Percentiles rank a stretch among this genome's conserved stretches.
phyloP scores from a whole-genome alignment of 37 sponge, comb jelly and placozoan species.

The Haliclona indistincta region DNA sequence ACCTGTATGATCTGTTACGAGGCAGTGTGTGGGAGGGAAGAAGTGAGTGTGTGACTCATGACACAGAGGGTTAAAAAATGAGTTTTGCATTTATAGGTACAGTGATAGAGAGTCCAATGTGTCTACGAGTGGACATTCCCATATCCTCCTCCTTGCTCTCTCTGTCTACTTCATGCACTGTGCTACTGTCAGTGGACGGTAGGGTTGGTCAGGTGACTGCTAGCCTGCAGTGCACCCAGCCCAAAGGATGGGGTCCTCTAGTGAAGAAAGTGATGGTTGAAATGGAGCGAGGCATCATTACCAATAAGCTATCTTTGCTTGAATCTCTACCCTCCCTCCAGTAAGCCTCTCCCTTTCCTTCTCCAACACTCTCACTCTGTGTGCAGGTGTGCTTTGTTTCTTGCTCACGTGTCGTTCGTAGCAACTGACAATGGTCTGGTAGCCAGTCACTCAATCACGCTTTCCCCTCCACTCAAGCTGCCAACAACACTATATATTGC shows the following conservation, averaged over 20 bases:
- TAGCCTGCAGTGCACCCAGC: conserved; percentile 30
- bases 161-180: too few relatives aligned
- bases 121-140: conserved; percentile 19
- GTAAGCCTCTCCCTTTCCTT: conserved; percentile 35
- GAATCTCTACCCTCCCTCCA: conserved; percentile 36
- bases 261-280: conserved; percentile 33
- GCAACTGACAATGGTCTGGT: conserved; percentile 30
- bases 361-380: not conserved
- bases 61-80: not conserved
- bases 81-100: conserved; percentile 14
- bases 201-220: conserved; percentile 53
- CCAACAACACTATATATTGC: conserved; percentile 14
- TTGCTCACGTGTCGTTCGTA: conserved; percentile 16
- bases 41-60: conserved; percentile 16
- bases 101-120: conserved; percentile 12
- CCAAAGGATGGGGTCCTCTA: conserved; percentile 13
- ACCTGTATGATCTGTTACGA: conserved; percentile 5
- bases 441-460: conserved; percentile 26
- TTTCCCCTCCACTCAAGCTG: conserved; percentile 47
- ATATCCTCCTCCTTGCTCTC: conserved; percentile 19
- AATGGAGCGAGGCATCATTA: conserved; percentile 36
- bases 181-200: conserved; percentile 52
- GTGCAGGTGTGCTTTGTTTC: conserved; percentile 43
- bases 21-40: conserved; percentile 41
- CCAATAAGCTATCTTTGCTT: conserved; percentile 5